Evolutionary conservation across 2,888 invertebrate genomes (phyloP), one percentile per base, ranked within the genome.

Genomic region (Phyllotreta cruciferae): DNA sequence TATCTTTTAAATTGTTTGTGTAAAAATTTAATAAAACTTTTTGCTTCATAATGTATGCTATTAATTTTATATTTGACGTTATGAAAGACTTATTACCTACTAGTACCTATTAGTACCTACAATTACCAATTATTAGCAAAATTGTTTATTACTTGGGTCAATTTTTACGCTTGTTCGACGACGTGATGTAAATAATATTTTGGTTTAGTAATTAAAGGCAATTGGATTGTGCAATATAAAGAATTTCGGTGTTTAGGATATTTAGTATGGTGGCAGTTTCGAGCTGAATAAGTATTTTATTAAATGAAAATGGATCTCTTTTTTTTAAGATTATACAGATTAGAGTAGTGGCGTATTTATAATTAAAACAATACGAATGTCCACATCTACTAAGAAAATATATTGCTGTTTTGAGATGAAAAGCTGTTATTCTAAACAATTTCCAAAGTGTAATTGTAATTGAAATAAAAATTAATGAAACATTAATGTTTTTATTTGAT

Each of bases 221-320:
- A 63, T 68, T 66, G 57, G 58, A 55, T 55, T 63, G 70, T 70
- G 70, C 70, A 70, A 70, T 70, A 70, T 68, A 52, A 57, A 63
- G 38, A 67, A 63, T 63, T 63, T 66, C 60, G 52, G 56, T 58
- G 58, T 62, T 58, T 63, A 60, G 55, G 38, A 44, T 53, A 49
- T 39, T 52, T 53, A 60, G 57, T 57, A 67, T 62, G 61, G 65
- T 63, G 55, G 55, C 62, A 63, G 65, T 66, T 66, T 45, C 60
- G 41, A 55, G 63, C 62, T 69, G 66, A 62, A 54, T 47, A 50
- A 50, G 56, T 64, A 61, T 65, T 66, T 64, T 64, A 62, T 66
- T 64, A 60, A 66, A 60, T 34, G 52, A 52, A 61, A 67, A 69
- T 71, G 69, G 73, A 74, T 74, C 73, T 74, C 71, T 71, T 60